phyloP scores from a whole-genome alignment of 2,888 invertebrate species.

The Ligdia adustata region DNA sequence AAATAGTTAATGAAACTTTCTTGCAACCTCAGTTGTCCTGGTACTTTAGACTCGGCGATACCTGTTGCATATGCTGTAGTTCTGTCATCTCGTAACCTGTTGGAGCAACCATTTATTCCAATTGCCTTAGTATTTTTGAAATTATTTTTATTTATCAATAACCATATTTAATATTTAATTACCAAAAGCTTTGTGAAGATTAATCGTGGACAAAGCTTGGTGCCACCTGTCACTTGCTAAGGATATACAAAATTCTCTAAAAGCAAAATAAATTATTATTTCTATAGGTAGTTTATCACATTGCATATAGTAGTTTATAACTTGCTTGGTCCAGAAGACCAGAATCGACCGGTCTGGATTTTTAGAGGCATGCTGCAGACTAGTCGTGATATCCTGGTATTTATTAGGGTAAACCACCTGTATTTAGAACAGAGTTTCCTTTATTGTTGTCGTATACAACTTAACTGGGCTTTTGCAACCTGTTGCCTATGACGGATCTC shows the following conservation, averaged over 20 bases:
- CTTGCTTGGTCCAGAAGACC: too few species aligned
- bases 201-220: too few species aligned
- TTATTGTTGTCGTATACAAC: background rate
- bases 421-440: background rate
- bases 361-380: too few species aligned
- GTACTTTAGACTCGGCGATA: slow-evolving; percentile 6
- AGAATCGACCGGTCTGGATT: too few species aligned
- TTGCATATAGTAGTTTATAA: too few species aligned
- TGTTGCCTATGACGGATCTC: background rate
- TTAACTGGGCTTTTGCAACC: background rate
- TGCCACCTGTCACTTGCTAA: slow-evolving; percentile 4
- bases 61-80: slow-evolving; percentile 4
- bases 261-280: too few species aligned
- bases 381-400: slow-evolving; percentile 11
- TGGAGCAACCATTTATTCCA: background rate
- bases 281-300: background rate
- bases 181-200: too few species aligned
- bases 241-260: too few species aligned
- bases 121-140: slow-evolving; percentile 3
- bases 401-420: slow-evolving; percentile 1
- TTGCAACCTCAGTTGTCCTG: slow-evolving; percentile 4
- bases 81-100: background rate
- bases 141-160: too few species aligned
- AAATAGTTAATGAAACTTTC: too few species aligned
- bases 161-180: too few species aligned